phyloP scores from a whole-genome alignment of 1,140 invertebrate genomes.

The Cotesia glomerata region DNA sequence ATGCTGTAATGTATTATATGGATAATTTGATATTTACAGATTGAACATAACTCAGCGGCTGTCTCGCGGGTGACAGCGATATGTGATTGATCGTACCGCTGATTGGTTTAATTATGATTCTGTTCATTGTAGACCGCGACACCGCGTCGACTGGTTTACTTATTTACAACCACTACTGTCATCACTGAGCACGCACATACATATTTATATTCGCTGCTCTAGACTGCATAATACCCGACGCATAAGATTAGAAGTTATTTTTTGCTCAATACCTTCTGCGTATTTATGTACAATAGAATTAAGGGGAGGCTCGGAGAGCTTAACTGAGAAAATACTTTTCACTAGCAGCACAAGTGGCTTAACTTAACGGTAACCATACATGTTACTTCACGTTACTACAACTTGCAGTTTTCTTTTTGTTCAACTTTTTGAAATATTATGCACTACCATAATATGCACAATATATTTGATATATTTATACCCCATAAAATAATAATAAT shows the following conservation, averaged over 20 bases:
- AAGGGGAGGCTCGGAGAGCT: not conserved
- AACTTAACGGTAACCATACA: no score
- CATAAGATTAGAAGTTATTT: constrained; percentile 12
- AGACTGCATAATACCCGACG: not conserved
- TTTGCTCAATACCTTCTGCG: not conserved
- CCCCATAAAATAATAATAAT: no score
- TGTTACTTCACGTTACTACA: no score
- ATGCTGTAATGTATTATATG: no score
- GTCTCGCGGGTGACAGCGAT: constrained; percentile 23
- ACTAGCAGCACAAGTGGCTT: not conserved
- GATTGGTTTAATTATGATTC: constrained; percentile 48
- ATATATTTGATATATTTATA: no score
- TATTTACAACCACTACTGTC: no score
- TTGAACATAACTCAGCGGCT: constrained; percentile 8
- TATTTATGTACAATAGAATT: constrained; percentile 8
- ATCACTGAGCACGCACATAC: not conserved
- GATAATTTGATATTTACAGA: constrained; percentile 20
- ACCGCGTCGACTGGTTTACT: constrained; percentile 9
- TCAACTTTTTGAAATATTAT: no score
- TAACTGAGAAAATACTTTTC: not conserved
- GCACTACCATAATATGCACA: no score
- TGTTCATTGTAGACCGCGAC: constrained; percentile 31
- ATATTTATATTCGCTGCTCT: not conserved
- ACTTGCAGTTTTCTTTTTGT: no score
- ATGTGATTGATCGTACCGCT: constrained; percentile 49